Evolutionary conservation across 2,113 vertebrate species (phyloP), one percentile per base, ranked within the genome.

Genomic region (Leucopsar rothschildi): DNA sequence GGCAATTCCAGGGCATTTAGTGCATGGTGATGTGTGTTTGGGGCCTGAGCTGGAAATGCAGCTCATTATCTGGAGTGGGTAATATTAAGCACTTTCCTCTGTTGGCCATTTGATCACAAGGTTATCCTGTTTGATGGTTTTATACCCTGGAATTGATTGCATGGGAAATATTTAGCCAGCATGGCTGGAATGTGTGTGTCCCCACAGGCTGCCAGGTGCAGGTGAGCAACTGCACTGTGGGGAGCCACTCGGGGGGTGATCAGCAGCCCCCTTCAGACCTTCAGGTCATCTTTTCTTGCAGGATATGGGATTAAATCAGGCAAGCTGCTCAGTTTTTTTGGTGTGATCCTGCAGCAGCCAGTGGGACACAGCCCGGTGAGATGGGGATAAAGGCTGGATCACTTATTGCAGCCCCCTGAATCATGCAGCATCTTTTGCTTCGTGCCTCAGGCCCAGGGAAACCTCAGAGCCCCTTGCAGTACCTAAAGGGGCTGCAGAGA

Each of bases 31-130:
- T 96, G 94, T 86, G 90, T 78, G 93, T 93, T 96, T 70, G 88
- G 93, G 94, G 88, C 79, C 92, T 29, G 88, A 7, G 79, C 88
- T 95, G 92, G 88, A 96, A 90, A 93, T 90, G 55, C 21, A 44
- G 94, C 95, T 96, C 90, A 59, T 95, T 97, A 92, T 88, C 92
- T 92, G 93, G 85, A 94, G 82, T 92, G 93, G 93, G 82, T 86
- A 88, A 96, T 96, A 96, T 96, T 94, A 97, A 96, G 82, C 85
- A 78, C 93, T 96, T 92, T 82, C 70, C 95, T 94, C 91, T 93
- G 92, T 93, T 96, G 91, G 95, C 90, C 88, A 22, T 96, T 97
- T 96, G 93, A 95, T 97, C 93, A 85, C 90, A 90, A 94, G 92
- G 85, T 95, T 93, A 95, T 90, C 93, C 90, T 12, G 68, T 86